Conservation (phyloP, 1,140 invertebrate species). For the Caenorhabditis briggsae region DNA sequence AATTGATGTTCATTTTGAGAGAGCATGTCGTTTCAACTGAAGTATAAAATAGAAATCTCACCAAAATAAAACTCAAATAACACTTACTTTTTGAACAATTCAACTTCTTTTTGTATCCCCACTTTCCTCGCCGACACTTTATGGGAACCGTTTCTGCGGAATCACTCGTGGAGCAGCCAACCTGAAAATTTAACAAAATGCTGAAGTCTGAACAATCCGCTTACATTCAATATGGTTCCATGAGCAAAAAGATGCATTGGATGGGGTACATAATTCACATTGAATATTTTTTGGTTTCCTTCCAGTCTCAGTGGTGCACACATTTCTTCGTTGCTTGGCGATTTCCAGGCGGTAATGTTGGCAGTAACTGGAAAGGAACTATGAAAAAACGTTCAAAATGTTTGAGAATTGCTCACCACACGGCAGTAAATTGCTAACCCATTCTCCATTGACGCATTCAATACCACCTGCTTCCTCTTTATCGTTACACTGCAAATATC, state of each 20-base stretch:
- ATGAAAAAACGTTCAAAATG: too few species aligned
- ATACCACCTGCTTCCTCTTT: slow-evolving; percentile 60
- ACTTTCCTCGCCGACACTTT: slow-evolving; percentile 58
- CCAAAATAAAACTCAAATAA: too few species aligned
- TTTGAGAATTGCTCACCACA: slow-evolving; percentile 23
- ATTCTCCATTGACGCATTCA: slow-evolving; percentile 58
- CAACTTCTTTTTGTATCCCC: slow-evolving; percentile 56
- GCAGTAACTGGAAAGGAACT: too few species aligned
- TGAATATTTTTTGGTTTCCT: slow-evolving; percentile 43
- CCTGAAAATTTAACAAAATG: background rate
- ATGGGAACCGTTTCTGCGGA: slow-evolving; percentile 47
- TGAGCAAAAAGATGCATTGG: slow-evolving; percentile 56
- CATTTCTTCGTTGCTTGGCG: slow-evolving; percentile 52
- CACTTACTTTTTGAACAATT: slow-evolving; percentile 39
- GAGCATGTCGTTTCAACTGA: slow-evolving; percentile 50
- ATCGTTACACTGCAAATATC: slow-evolving; percentile 35
- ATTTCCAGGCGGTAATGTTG: slow-evolving; percentile 35
- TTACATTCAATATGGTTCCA: slow-evolving; percentile 60
- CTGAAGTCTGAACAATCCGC: background rate
- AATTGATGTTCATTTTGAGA: slow-evolving; percentile 61
- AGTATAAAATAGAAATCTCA: too few species aligned
- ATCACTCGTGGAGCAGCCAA: slow-evolving; percentile 49
- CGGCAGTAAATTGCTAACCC: slow-evolving; percentile 51
- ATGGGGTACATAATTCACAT: slow-evolving; percentile 60
- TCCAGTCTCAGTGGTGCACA: slow-evolving; percentile 11